A percentile compares a stretch with the other conserved stretches of the same genome.
Conservation (phyloP, 2,888 invertebrate genomes). For the Meteorus colon region DNA sequence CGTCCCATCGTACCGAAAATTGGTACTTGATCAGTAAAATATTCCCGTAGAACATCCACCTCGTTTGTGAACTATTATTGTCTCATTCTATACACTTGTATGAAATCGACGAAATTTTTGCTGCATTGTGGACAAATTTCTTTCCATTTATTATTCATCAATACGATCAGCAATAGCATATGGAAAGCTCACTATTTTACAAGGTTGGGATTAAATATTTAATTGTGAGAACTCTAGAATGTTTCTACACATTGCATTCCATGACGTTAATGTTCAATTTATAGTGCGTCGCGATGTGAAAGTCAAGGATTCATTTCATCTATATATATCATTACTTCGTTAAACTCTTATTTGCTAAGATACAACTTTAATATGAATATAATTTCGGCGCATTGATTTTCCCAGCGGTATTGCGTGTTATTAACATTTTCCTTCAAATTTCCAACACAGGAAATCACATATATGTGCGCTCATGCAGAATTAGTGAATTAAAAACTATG, state of each 20-base stretch:
- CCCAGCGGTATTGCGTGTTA: constrained; percentile 35
- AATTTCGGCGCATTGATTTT: background rate
- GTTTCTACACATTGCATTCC: background rate
- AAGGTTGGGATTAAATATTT: constrained; percentile 39
- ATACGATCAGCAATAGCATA: constrained; percentile 4
- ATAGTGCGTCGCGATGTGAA: constrained; percentile 26
- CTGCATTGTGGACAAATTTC: background rate
- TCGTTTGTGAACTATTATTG: background rate
- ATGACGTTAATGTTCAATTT: background rate
- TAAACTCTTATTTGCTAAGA: background rate
- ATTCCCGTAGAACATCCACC: too few species aligned
- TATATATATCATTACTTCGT: constrained; percentile 1
- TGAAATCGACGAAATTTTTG: too few species aligned
- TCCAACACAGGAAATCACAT: constrained; percentile 53
- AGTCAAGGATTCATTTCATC: constrained; percentile 32
- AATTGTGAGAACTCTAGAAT: constrained; percentile 28
- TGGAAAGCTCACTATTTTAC: constrained; percentile 26
- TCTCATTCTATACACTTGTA: background rate
- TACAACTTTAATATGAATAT: background rate
- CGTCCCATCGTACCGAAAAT: too few species aligned
- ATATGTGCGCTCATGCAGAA: constrained; percentile 49
- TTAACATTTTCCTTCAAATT: constrained; percentile 51
- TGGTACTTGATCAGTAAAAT: too few species aligned
- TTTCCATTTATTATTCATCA: background rate
- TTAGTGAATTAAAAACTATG: constrained; percentile 55